Percentiles rank a stretch among this genome's conserved stretches.
Evolutionary conservation across 2,113 vertebrate genomes (phyloP).

Genomic region (Lipotes vexillifer): DNA sequence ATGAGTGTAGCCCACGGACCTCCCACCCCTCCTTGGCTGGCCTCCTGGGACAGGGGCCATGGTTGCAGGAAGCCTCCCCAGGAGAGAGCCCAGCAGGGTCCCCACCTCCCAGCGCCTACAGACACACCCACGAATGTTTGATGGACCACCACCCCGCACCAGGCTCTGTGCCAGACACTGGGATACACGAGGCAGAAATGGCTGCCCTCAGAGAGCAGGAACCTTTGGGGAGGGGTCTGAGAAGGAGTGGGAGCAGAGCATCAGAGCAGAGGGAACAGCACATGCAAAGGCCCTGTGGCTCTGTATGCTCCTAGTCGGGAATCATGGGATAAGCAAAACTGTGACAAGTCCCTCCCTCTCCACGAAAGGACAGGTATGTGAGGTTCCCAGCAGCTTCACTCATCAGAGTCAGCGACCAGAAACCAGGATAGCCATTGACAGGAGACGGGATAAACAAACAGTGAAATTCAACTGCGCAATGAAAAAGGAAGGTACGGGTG

Average conservation of each 20-base stretch:
- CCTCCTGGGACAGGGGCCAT: background rate
- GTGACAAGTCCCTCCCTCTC: background rate
- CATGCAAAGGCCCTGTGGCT: background rate
- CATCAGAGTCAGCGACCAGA: background rate
- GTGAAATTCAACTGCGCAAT: background rate
- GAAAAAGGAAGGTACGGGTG: background rate
- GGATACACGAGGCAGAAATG: background rate
- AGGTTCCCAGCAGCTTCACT: background rate
- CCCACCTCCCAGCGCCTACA: background rate
- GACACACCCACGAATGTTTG: background rate
- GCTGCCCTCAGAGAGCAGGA: background rate
- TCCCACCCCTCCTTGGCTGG: background rate
- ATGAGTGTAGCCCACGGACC: background rate
- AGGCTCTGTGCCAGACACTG: background rate
- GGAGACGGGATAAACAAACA: too few species aligned
- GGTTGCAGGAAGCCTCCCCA: background rate
- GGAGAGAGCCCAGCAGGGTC: background rate
- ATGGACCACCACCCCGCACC: background rate
- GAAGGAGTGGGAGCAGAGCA: background rate
- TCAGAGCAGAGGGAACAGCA: too few species aligned
- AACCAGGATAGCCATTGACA: background rate
- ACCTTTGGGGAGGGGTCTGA: background rate
- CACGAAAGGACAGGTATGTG: background rate
- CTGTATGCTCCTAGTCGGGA: accelerated
- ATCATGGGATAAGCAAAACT: background rate